These are phyloP conservation scores for Menidia beryllina DNA, from an alignment of 2,113 vertebrate genomes.

Conservation along the genomic window DNA sequence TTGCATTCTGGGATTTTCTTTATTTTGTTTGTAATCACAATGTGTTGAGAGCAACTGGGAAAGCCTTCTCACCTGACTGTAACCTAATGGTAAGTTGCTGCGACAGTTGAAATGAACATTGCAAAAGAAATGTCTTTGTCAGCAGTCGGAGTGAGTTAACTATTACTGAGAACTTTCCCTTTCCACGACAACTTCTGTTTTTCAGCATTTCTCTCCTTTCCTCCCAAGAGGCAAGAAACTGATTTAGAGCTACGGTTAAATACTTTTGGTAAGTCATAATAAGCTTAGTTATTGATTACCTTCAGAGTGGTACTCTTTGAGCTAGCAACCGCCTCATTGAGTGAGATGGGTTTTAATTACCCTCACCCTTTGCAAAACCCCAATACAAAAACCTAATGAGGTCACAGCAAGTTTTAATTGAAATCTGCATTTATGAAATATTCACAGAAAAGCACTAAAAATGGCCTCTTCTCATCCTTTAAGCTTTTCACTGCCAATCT, in stretches of 20 bases:
- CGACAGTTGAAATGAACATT: conserved; percentile 60
- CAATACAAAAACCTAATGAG: conserved; percentile 70
- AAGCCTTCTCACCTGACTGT: conserved; percentile 23
- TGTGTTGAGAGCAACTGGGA: conserved; percentile 16
- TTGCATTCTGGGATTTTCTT: conserved; percentile 2
- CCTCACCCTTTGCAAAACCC: conserved; percentile 53
- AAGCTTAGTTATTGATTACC: conserved; percentile 77
- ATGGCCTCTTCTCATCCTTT: conserved; percentile 45
- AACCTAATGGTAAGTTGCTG: conserved; percentile 27
- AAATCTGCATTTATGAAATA: conserved; percentile 79
- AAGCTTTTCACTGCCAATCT: conserved; percentile 33
- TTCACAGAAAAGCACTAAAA: conserved; percentile 45
- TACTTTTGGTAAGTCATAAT: conserved; percentile 78
- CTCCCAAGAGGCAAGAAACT: conserved; percentile 54
- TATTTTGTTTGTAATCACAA: conserved; percentile 30
- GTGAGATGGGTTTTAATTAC: conserved; percentile 76
- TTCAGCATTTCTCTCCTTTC: conserved; percentile 35
- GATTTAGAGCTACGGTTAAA: conserved; percentile 75
- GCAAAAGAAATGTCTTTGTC: conserved; percentile 58
- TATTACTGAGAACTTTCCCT: conserved; percentile 57
- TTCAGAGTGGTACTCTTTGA: conserved; percentile 53
- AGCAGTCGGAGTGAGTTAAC: conserved; percentile 53
- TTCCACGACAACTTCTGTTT: conserved; percentile 38
- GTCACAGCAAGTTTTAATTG: conserved; percentile 73
- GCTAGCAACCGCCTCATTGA: conserved; percentile 55